Evolutionary conservation across 1,140 invertebrate genomes (phyloP).

Genomic region (Drosophila biarmipes): DNA sequence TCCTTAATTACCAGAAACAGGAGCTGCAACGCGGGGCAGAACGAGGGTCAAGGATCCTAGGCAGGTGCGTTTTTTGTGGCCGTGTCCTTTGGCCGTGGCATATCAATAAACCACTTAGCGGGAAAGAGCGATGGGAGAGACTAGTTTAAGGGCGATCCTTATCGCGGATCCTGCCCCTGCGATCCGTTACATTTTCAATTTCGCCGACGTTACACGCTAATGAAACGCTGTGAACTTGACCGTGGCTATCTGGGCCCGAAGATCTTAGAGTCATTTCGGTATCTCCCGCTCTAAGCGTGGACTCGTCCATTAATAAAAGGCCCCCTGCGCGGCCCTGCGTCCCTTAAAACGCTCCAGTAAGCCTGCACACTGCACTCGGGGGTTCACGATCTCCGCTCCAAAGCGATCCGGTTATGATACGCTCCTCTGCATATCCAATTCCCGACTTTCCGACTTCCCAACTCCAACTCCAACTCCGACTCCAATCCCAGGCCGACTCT

Average conservation of each 20-base stretch:
- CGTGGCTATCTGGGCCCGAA: conserved; percentile 76
- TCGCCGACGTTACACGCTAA: conserved; percentile 81
- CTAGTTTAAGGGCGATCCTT: conserved; percentile 53
- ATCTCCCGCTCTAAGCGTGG: conserved; percentile 61
- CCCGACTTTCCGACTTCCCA: conserved; percentile 13
- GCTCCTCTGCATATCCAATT: conserved; percentile 58
- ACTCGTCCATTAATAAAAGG: conserved; percentile 78
- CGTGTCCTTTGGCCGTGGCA: conserved; percentile 45
- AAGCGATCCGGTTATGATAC: conserved; percentile 80
- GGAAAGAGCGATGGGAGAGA: background rate
- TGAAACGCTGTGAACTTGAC: conserved; percentile 84
- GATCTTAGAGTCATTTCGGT: conserved; percentile 55
- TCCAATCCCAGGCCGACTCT: conserved; percentile 6
- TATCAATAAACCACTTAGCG: conserved; percentile 78
- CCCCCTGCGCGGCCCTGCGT: conserved; percentile 10
- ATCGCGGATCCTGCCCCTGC: conserved; percentile 46
- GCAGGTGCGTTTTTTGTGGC: conserved; percentile 59
- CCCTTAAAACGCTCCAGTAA: conserved; percentile 68
- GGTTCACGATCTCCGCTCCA: conserved; percentile 70
- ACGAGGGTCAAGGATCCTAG: conserved; percentile 23
- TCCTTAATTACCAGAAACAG: conserved; percentile 41
- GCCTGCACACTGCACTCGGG: conserved; percentile 53
- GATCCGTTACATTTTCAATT: conserved; percentile 82
- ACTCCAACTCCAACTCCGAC: conserved; percentile 9
- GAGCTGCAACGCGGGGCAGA: conserved; percentile 9